These are phyloP conservation scores for Tenualosa thibaudeaui DNA, from an alignment of 2,797 vertebrate genomes.

Conservation along the genomic window DNA sequence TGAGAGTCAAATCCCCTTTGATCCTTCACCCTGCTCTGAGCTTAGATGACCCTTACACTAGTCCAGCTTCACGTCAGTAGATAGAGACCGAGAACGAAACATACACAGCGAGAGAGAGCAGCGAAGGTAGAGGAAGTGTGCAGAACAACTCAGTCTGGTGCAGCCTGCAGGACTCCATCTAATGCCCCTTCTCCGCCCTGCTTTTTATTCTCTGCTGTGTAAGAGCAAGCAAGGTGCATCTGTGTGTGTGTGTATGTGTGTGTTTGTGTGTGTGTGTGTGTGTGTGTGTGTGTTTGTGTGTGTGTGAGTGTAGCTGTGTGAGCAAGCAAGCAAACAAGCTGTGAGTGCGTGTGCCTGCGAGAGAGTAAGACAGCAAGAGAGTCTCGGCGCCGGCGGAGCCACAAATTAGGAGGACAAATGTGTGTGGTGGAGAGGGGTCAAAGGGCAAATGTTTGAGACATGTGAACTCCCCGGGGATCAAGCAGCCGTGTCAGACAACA, in stretches of 20 bases:
- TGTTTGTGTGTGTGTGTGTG: background rate
- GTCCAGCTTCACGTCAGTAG: constrained; percentile 32
- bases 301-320: too few species aligned
- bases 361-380: background rate
- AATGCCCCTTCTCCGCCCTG: background rate
- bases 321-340: background rate
- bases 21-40: constrained; percentile 36
- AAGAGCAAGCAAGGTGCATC: too few species aligned
- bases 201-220: background rate
- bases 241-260: too few species aligned
- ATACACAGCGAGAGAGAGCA: background rate
- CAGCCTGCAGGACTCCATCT: background rate
- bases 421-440: constrained; percentile 51
- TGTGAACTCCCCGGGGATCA: constrained; percentile 35
- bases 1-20: constrained; percentile 38
- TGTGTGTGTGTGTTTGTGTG: background rate
- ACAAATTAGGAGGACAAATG: constrained; percentile 49
- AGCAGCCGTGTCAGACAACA: constrained; percentile 24
- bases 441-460: constrained; percentile 31
- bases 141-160: background rate
- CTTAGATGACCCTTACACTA: constrained; percentile 39
- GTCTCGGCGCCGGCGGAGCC: constrained; percentile 32
- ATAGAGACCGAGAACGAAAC: constrained; percentile 16
- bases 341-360: background rate
- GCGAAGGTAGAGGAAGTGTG: background rate